phyloP scores from a whole-genome alignment of 2,797 vertebrate genomes.

The Helicolenus hilgendorfi region DNA sequence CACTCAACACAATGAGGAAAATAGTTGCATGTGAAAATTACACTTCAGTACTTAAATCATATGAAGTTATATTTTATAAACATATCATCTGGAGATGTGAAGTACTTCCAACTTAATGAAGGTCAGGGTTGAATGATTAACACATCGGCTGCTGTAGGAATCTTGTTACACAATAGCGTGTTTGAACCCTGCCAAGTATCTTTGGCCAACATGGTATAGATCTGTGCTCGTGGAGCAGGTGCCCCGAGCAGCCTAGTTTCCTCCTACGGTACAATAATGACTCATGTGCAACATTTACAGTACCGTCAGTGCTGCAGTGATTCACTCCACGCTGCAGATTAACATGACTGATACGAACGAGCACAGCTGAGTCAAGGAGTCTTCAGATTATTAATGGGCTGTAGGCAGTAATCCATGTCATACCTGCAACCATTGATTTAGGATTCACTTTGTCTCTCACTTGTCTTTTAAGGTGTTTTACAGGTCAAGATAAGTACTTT shows the following conservation, averaged over 20 bases:
- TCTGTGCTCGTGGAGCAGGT: conserved; percentile 34
- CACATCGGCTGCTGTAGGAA: background rate
- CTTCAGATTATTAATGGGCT: conserved; percentile 52
- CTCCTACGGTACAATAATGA: conserved; percentile 66
- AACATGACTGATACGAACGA: conserved; percentile 44
- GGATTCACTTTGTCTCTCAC: background rate
- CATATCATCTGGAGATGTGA: background rate
- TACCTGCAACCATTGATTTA: conserved; percentile 37
- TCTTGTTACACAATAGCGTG: background rate
- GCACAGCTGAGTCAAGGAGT: conserved; percentile 67
- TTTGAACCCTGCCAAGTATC: conserved; percentile 12
- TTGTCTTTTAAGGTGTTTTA: background rate
- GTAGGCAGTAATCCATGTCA: conserved; percentile 43
- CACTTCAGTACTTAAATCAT: background rate
- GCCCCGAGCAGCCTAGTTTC: conserved; percentile 33
- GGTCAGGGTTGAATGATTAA: background rate
- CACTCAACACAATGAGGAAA: background rate
- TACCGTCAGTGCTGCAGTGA: conserved; percentile 54
- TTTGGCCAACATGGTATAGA: conserved; percentile 32
- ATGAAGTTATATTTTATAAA: background rate
- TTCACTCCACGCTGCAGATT: conserved; percentile 69
- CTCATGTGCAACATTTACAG: conserved; percentile 67
- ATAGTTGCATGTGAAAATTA: background rate
- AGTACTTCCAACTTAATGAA: background rate
- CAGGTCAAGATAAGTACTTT: background rate